Percentiles rank a stretch among this genome's conserved stretches.
phyloP scores from a whole-genome alignment of 2,888 invertebrate genomes.

The Aleiodes testaceus region DNA sequence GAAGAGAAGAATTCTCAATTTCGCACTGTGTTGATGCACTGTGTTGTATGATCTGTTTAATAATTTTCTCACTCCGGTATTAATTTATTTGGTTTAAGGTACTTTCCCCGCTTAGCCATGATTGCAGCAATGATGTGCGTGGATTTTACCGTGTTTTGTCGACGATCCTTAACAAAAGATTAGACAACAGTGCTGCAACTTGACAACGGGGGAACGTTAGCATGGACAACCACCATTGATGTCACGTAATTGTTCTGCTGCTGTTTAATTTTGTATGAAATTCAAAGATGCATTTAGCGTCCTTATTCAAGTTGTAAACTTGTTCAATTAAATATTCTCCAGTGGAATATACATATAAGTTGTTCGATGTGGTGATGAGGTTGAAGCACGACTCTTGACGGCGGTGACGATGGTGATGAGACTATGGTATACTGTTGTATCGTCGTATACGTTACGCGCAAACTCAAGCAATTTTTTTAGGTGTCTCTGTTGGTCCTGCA shows the following conservation, averaged over 20 bases:
- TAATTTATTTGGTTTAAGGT: slow-evolving; percentile 40
- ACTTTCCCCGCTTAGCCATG: slow-evolving; percentile 39
- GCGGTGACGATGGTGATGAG: no score
- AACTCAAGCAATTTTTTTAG: slow-evolving; percentile 39
- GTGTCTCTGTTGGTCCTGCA: slow-evolving; percentile 42
- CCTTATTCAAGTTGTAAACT: background rate
- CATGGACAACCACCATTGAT: no score
- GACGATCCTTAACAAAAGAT: background rate
- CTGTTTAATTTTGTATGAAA: no score
- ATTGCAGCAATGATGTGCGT: slow-evolving; percentile 33
- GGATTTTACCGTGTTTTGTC: slow-evolving; percentile 16
- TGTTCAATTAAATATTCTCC: background rate
- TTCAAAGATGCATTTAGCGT: background rate
- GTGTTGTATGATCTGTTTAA: slow-evolving; percentile 18
- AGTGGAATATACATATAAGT: no score
- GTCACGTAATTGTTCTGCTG: no score
- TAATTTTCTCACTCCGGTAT: slow-evolving; percentile 51
- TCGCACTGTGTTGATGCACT: background rate
- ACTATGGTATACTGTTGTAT: slow-evolving; percentile 2
- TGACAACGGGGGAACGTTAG: background rate
- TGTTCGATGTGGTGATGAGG: background rate
- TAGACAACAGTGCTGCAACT: no score
- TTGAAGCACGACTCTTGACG: background rate
- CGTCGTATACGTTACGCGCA: slow-evolving; percentile 31
- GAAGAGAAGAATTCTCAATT: background rate